Evolutionary conservation across 2,888 invertebrate genomes (phyloP).

Genomic region (Epiblema foenella): DNA sequence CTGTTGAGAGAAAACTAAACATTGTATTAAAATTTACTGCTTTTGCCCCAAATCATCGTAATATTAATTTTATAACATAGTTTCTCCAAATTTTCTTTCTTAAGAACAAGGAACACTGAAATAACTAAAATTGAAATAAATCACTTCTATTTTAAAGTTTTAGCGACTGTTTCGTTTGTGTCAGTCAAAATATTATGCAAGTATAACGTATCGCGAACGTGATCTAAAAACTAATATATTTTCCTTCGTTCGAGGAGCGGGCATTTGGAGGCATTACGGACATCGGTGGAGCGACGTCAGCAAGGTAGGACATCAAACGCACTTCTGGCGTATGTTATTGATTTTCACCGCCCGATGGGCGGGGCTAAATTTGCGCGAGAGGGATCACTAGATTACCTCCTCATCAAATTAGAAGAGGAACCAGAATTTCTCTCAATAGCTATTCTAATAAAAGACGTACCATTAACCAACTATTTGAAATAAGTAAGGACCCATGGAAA

Average conservation of each 20-base stretch:
- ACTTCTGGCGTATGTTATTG: slow-evolving; percentile 83
- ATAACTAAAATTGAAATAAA: slow-evolving; percentile 11
- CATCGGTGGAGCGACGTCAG: slow-evolving; percentile 71
- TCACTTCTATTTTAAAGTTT: slow-evolving; percentile 28
- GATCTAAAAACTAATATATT: slow-evolving; percentile 8
- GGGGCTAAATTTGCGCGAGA: slow-evolving; percentile 81
- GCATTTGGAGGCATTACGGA: slow-evolving; percentile 51
- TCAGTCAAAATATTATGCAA: slow-evolving; percentile 27
- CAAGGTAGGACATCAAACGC: slow-evolving; percentile 78
- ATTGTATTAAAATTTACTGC: neutral
- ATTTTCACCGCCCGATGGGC: slow-evolving; percentile 83
- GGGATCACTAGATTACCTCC: slow-evolving; percentile 80
- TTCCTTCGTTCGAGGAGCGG: neutral
- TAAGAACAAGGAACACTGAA: slow-evolving; percentile 5
- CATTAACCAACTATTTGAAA: slow-evolving; percentile 84
- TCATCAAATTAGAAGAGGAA: slow-evolving; percentile 82
- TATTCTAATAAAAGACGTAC: slow-evolving; percentile 83
- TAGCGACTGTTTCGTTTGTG: slow-evolving; percentile 15
- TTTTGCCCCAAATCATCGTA: neutral
- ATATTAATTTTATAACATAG: neutral
- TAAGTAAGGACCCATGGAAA: slow-evolving; percentile 75
- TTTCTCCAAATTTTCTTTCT: neutral
- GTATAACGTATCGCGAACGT: slow-evolving; percentile 10
- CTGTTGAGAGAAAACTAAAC: neutral
- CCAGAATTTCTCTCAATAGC: slow-evolving; percentile 74